A percentile compares a stretch with the other conserved stretches of the same genome.
These are phyloP conservation scores for Passer domesticus DNA, from an alignment of 2,113 vertebrate genomes.

Conservation along the genomic window DNA sequence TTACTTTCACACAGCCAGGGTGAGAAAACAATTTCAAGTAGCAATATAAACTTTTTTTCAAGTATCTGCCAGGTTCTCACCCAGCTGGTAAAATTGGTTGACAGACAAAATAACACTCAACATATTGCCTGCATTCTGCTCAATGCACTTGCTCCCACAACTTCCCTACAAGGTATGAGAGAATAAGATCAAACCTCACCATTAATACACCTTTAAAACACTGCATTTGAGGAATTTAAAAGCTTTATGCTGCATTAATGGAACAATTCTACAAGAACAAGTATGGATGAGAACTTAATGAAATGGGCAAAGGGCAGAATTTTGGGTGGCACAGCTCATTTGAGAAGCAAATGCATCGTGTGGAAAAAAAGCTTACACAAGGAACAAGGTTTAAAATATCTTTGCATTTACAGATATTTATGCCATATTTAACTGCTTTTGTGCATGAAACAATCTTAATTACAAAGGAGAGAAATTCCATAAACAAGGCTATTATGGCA, in stretches of 20 bases:
- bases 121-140: conserved; percentile 23
- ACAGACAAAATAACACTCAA: conserved; percentile 17
- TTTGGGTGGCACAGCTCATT: neutral
- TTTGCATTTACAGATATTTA: conserved; percentile 25
- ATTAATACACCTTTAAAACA: neutral
- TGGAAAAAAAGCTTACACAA: neutral
- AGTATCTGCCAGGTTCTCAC: conserved; percentile 14
- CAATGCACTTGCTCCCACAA: neutral
- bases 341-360: neutral
- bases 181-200: neutral
- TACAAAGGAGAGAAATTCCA: conserved; percentile 38
- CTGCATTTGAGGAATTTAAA: neutral
- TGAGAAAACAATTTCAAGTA: conserved; percentile 25
- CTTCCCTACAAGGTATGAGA: neutral
- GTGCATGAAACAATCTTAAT: conserved; percentile 30
- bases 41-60: neutral
- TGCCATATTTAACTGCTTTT: conserved; percentile 34
- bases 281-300: neutral
- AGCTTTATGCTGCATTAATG: neutral
- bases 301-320: neutral
- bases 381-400: neutral
- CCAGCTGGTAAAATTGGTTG: neutral
- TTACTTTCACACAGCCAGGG: conserved; percentile 39
- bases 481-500: conserved; percentile 46
- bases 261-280: neutral